Conservation (phyloP, 2,797 vertebrate genomes). For the Mallotus villosus region DNA sequence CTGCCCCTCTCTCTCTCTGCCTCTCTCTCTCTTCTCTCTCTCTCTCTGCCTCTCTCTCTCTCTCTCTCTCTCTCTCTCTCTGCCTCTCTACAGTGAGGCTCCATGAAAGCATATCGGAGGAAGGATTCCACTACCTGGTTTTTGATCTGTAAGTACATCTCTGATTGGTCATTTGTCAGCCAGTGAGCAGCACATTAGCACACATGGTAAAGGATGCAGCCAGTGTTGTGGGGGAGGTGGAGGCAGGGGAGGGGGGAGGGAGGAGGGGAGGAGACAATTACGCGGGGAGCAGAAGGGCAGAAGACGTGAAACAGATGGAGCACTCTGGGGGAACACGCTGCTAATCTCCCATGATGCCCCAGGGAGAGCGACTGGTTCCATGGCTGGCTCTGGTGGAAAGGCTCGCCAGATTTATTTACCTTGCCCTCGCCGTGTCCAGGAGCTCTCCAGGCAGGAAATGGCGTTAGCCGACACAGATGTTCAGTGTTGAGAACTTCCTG, state of each 20-base stretch:
- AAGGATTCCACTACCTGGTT: conserved; percentile 96
- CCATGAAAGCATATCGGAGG: conserved; percentile 92
- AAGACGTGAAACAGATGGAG: too few relatives aligned
- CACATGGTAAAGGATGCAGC: too few relatives aligned
- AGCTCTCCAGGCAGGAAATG: neutral
- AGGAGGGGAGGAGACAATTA: too few relatives aligned
- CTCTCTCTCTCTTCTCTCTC: neutral
- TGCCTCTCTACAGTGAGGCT: conserved; percentile 77
- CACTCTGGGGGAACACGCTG: too few relatives aligned
- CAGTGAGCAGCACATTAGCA: too few relatives aligned
- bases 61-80: conserved; percentile 10
- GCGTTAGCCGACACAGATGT: conserved; percentile 1
- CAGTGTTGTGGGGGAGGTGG: too few relatives aligned
- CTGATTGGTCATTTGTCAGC: neutral
- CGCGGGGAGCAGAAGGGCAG: too few relatives aligned
- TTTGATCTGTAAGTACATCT: conserved; percentile 90
- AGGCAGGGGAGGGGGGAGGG: too few relatives aligned
- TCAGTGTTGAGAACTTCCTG: neutral
- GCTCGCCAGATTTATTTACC: neutral
- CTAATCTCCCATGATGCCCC: too few relatives aligned
- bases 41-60: neutral
- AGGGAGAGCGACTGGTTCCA: too few relatives aligned
- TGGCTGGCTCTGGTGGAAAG: too few relatives aligned
- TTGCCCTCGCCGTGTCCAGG: neutral
- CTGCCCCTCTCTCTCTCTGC: neutral